phyloP scores from a whole-genome alignment of 2,797 vertebrate species.

The Dicrostonyx torquatus region DNA sequence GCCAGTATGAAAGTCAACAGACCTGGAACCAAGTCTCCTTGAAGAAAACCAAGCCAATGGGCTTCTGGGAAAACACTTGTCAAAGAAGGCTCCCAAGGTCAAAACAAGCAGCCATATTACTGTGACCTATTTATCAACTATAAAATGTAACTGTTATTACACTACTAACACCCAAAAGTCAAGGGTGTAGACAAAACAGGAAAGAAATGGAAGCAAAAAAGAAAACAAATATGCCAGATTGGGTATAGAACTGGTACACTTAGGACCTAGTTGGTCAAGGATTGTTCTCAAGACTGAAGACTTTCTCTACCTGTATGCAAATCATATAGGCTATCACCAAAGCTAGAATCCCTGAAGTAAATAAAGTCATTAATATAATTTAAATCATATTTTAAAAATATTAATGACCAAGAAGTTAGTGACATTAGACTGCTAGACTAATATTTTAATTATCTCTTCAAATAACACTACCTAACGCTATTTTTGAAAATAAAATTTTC shows the following conservation, averaged over 20 bases:
- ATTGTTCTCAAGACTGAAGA: not conserved
- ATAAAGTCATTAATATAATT: not conserved
- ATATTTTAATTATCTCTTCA: not conserved
- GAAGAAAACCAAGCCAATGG: not conserved
- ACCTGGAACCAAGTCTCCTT: not conserved
- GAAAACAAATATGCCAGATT: not conserved
- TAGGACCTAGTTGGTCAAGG: not conserved
- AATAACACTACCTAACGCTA: not conserved
- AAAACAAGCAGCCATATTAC: not conserved
- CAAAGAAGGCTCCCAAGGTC: not conserved
- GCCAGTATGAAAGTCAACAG: not conserved
- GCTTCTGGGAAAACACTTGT: not conserved
- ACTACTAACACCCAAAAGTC: not conserved
- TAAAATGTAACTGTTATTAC: not conserved
- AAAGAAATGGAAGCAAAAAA: not conserved
- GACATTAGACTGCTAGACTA: not conserved
- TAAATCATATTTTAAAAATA: constrained; percentile 26
- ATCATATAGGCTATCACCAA: not conserved
- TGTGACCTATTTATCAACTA: not conserved
- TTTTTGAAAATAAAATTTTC: constrained; percentile 34
- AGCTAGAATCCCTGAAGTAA: not conserved
- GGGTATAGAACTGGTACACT: not conserved
- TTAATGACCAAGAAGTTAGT: constrained; percentile 23
- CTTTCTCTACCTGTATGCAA: not conserved
- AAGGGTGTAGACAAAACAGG: not conserved